Evolutionary conservation across 2,888 invertebrate species (phyloP).

Genomic region (Zelleria hepariella): DNA sequence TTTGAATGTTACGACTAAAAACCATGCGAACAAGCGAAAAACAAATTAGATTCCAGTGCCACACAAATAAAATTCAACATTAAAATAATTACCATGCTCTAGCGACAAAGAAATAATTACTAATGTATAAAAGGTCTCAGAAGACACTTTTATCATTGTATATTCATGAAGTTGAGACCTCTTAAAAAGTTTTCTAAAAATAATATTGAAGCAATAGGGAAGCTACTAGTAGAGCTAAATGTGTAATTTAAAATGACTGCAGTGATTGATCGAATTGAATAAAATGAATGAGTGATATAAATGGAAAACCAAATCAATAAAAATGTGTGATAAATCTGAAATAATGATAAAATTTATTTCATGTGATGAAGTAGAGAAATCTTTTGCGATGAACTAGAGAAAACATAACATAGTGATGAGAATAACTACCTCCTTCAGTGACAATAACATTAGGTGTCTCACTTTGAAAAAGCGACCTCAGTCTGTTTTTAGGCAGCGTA

Average conservation of each 20-base stretch:
- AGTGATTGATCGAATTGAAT: neutral
- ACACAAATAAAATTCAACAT: conserved; percentile 18
- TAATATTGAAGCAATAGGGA: neutral
- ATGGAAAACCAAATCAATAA: no score
- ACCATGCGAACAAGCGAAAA: conserved; percentile 37
- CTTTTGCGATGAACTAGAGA: neutral
- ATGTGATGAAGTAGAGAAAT: no score
- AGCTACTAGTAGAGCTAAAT: neutral
- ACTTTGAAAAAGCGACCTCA: conserved; percentile 59
- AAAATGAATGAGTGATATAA: neutral
- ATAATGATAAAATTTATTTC: neutral
- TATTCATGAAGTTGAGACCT: no score
- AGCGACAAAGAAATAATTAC: neutral
- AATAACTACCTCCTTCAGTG: conserved; percentile 66
- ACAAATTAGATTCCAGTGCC: conserved; percentile 15
- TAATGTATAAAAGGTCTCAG: no score
- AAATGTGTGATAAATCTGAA: neutral
- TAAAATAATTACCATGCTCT: conserved; percentile 14
- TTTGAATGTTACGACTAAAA: conserved; percentile 89
- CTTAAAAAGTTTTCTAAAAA: no score
- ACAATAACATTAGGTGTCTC: conserved; percentile 63
- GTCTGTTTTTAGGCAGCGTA: conserved; percentile 44
- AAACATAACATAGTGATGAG: conserved; percentile 12
- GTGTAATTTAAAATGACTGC: neutral
- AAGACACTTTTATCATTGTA: no score